Conservation (phyloP, 2,113 vertebrate species). For the Bubo bubo region DNA sequence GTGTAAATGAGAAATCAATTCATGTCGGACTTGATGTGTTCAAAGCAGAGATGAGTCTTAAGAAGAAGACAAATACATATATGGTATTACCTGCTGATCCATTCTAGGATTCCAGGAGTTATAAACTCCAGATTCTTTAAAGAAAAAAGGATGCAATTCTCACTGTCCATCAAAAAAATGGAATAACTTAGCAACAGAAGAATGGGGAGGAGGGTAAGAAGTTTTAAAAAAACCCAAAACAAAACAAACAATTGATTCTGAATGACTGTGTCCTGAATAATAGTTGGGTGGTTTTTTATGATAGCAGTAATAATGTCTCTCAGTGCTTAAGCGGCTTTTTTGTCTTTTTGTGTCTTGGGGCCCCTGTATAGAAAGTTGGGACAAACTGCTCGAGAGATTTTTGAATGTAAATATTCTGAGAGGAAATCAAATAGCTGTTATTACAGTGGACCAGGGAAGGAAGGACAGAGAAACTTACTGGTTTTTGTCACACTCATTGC, state of each 20-base stretch:
- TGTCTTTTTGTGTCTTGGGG: not conserved
- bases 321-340: not conserved
- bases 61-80: not conserved
- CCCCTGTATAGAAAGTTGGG: not conserved
- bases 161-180: not conserved
- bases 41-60: not conserved
- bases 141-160: not conserved
- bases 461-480: not conserved
- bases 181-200: not conserved
- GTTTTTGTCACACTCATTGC: not conserved
- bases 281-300: fast-evolving
- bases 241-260: not conserved
- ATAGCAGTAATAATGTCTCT: not conserved
- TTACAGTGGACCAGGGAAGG: not conserved
- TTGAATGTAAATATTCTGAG: not conserved
- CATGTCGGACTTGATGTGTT: not conserved
- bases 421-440: not conserved
- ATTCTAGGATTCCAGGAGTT: not conserved
- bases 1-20: not conserved
- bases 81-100: not conserved
- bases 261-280: not conserved
- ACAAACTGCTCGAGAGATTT: not conserved
- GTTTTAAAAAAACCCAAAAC: not conserved
- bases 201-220: not conserved
- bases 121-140: not conserved